Percentiles rank a stretch among this genome's conserved stretches.
These are phyloP conservation scores for Mellivora capensis DNA, from an alignment of 2,113 vertebrate genomes.

Conservation along the genomic window DNA sequence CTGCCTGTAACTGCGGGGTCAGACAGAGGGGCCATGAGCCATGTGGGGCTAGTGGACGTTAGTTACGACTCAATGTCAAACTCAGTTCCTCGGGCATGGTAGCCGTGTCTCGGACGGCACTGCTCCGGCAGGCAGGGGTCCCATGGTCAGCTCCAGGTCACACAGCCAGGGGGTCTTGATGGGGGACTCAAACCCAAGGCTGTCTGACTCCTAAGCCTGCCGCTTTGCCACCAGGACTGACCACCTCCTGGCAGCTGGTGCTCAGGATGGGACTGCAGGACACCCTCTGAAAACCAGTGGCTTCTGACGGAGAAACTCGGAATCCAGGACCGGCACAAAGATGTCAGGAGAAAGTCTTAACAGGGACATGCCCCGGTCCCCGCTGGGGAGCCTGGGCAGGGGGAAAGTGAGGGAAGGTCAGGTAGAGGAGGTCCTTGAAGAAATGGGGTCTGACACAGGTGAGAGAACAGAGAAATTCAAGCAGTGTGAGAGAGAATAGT, in stretches of 20 bases:
- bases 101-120: neutral
- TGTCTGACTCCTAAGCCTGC: neutral
- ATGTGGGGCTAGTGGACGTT: accelerated
- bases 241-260: neutral
- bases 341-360: neutral
- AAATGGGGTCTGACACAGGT: neutral
- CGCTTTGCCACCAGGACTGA: neutral
- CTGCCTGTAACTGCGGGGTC: neutral
- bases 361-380: neutral
- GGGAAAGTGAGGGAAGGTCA: neutral
- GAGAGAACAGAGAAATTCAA: neutral
- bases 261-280: neutral
- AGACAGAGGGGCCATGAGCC: neutral
- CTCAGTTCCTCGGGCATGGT: neutral
- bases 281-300: neutral
- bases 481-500: neutral
- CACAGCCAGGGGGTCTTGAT: neutral
- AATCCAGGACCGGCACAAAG: neutral
- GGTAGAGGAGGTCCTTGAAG: neutral
- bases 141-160: neutral
- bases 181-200: neutral
- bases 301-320: neutral
- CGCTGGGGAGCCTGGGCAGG: neutral
- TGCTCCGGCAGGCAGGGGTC: neutral
- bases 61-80: neutral